Evolutionary conservation across 2,797 vertebrate genomes (phyloP).

Genomic region (Avahi laniger): DNA sequence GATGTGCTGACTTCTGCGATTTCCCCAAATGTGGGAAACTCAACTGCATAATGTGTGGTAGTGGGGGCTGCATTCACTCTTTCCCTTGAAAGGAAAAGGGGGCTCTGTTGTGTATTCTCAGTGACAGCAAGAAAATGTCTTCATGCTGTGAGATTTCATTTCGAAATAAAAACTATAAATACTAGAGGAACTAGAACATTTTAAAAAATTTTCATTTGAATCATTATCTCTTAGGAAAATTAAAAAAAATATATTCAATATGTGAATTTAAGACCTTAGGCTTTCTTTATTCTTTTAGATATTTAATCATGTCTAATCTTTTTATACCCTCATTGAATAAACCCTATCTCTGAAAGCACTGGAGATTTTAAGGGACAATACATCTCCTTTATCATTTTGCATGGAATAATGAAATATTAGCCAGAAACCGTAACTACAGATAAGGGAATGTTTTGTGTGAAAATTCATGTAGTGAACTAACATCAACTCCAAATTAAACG

Average conservation of each 20-base stretch:
- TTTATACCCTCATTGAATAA: background rate
- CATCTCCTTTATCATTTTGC: background rate
- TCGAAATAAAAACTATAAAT: constrained; percentile 9
- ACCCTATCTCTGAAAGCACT: background rate
- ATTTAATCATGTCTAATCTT: constrained; percentile 26
- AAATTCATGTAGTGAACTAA: constrained; percentile 39
- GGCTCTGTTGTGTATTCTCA: background rate
- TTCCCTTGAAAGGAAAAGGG: background rate
- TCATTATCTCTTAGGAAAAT: background rate
- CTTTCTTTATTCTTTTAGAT: constrained; percentile 30
- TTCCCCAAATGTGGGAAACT: background rate
- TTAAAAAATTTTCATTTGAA: background rate
- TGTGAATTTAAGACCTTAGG: background rate
- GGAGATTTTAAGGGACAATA: constrained; percentile 13
- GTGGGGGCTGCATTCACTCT: background rate
- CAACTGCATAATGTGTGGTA: background rate
- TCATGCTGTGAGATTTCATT: background rate
- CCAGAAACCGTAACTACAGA: constrained; percentile 20
- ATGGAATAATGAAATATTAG: constrained; percentile 42
- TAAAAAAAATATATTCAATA: constrained; percentile 9
- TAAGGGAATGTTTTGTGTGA: constrained; percentile 21
- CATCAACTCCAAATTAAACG: constrained; percentile 69
- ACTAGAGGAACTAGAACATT: background rate
- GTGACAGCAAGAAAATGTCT: background rate
- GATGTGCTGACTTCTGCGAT: no score